Evolutionary conservation across 2,113 vertebrate genomes (phyloP), one percentile per base, ranked within the genome.

Genomic region (Vulpes vulpes): DNA sequence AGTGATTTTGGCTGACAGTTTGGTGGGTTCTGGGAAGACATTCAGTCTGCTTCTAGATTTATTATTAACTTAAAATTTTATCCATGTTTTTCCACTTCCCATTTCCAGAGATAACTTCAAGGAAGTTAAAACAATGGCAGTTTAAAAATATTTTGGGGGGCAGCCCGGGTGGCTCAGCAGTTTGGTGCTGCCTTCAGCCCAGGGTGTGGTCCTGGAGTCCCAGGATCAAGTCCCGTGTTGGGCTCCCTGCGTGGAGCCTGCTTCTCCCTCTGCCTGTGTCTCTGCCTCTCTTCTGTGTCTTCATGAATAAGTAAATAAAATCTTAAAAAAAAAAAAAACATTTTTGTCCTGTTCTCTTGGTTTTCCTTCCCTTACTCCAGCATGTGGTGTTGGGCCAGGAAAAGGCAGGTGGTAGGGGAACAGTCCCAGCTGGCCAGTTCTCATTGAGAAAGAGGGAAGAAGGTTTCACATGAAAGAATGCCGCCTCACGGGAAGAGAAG

Each of bases 361-460:
- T 55, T 73, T 23, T 76, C 35, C 22, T 64, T 57, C 25, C n/a
- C n/a, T 32, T 32, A 8, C 11, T 22, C 7, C 17, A 16, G 53
- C 19, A 1, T 5, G 0, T 17, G 80, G 76, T 1, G 25, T 22
- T 25, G 83, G 57, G 20, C 5, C 1, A 11, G 30, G 27, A 14
- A 30, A 53, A 30, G 35, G 14, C 22, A 38, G 6, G 25, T 10
- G 60, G 53, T 14, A 8, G 3, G 10, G 20, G 43, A 30, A 8
- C 30, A 22, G n/a, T 25, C 25, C n/a, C 27, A 11, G 71, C 27
- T 2, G 14, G 30, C 23, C 3, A 0, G 0, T 38, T 65, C 4
- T 74, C 12, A 7, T 5, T 10, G 81, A 35, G 65, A 53, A 53
- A 90, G 19, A 20, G 30, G 35, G 16, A 30, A 38, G n/a, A 30